Conservation (phyloP, 2,888 invertebrate genomes). For the Anaspis maculata region DNA sequence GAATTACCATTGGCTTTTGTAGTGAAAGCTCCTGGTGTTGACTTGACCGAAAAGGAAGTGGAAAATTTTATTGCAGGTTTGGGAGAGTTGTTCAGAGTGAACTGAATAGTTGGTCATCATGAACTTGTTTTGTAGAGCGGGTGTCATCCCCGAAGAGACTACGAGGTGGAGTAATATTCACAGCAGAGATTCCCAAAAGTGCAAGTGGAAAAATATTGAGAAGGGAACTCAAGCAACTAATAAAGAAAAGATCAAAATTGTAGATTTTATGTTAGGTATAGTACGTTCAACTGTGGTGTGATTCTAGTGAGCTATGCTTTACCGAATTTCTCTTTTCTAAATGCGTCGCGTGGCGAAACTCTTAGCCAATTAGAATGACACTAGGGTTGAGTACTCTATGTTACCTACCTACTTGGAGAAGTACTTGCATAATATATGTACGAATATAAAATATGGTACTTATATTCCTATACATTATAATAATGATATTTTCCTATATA, state of each 20-base stretch:
- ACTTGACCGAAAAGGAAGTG: constrained; percentile 42
- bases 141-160: constrained; percentile 67
- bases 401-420: too few relatives aligned
- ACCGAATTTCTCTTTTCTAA: too few relatives aligned
- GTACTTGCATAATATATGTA: too few relatives aligned
- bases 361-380: too few relatives aligned
- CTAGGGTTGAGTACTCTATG: too few relatives aligned
- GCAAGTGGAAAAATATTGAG: constrained; percentile 46
- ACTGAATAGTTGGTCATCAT: neutral
- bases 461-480: too few relatives aligned
- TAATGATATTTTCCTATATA: too few relatives aligned
- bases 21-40: constrained; percentile 49
- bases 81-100: neutral
- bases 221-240: constrained; percentile 18
- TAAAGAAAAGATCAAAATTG: neutral
- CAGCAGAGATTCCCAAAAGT: constrained; percentile 45
- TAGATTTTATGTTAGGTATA: constrained; percentile 1
- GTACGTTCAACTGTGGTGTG: too few relatives aligned
- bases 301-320: too few relatives aligned
- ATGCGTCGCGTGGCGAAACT: too few relatives aligned
- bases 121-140: constrained; percentile 30
- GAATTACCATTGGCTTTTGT: constrained; percentile 72
- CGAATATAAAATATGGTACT: too few relatives aligned
- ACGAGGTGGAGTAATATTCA: constrained; percentile 52
- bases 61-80: constrained; percentile 43